phyloP scores from a whole-genome alignment of 2,888 invertebrate species.

The Drosophila birchii region DNA sequence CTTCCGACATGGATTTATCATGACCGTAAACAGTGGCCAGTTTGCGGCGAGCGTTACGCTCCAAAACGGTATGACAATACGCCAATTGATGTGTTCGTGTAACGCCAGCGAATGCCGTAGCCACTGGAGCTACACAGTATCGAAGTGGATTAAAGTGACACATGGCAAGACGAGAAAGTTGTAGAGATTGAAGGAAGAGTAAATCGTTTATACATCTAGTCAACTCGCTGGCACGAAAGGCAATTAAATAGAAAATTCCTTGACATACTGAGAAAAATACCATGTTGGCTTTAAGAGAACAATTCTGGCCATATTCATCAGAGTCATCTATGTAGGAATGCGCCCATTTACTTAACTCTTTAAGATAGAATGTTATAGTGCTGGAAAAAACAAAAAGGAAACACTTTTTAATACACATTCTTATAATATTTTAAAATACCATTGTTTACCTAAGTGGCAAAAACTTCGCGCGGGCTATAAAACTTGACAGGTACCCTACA shows the following conservation, averaged over 20 bases:
- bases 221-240: slow-evolving; percentile 94
- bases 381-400: slow-evolving; percentile 84
- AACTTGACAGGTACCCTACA: slow-evolving; percentile 91
- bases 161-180: slow-evolving; percentile 93
- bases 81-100: slow-evolving; percentile 94
- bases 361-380: slow-evolving; percentile 88
- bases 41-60: slow-evolving; percentile 90
- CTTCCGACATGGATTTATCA: slow-evolving; percentile 85
- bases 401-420: not conserved
- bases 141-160: slow-evolving; percentile 94
- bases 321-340: slow-evolving; percentile 89
- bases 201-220: slow-evolving; percentile 91
- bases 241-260: slow-evolving; percentile 95
- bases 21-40: slow-evolving; percentile 87
- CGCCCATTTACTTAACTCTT: slow-evolving; percentile 92
- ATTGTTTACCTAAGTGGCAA: slow-evolving; percentile 86
- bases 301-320: slow-evolving; percentile 80
- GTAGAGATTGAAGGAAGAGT: slow-evolving; percentile 91
- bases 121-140: slow-evolving; percentile 91
- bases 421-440: not conserved
- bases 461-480: slow-evolving; percentile 89
- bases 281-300: slow-evolving; percentile 90
- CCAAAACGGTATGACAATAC: slow-evolving; percentile 95
- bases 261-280: slow-evolving; percentile 97
- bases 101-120: slow-evolving; percentile 92